Base-by-base conservation (phyloP, 2,797 vertebrate genomes). In the Amblyraja radiata region DNA sequence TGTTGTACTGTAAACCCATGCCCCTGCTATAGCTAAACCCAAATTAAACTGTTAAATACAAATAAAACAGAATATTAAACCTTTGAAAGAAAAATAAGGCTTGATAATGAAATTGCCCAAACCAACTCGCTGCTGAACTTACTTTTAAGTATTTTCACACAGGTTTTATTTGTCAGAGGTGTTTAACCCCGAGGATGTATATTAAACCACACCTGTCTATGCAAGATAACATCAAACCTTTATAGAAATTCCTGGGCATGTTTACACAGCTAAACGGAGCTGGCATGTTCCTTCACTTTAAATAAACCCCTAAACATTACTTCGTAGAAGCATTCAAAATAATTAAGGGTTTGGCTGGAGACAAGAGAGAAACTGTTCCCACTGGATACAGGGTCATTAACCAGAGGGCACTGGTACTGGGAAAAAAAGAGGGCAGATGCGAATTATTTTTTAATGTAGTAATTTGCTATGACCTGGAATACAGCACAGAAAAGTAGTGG, bases 201-300 rank as follows among this genome's bases (percentile, higher is more conserved):
- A 25, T 86, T 86, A 86, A 84, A 86, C 83, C 83, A 86, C 83
- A 86, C 58, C 83, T 86, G 83, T 63, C 83, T 86, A 58, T 86
- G 83, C 63, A 86, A 32, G 58, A 86, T 63, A 86, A 28, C 58
- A 86, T 86, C 28, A 86, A 5, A 86, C 16, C 23, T 88, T 65
- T 88, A n/a, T 32, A 16, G 58, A 65, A 88, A 84, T 61, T 32
- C 28, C 32, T 65, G n/a, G 61, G 28, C 61, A 14, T 32, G 84
- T 88, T 88, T 65, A 88, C 65, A 65, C 28, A 88, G 61, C 61
- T 65, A 36, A 32, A 36, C 81, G 21, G 32, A 88, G n/a, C 7
- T 68, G 61, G 6, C 8, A 21, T 68, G n/a, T 88, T 18, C 13
- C 77, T 14, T 21, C 16, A 3, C 25, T 83, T 61, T 84, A 11